Base-by-base conservation (phyloP, 2,888 invertebrate species). In the Mylabris sibirica region DNA sequence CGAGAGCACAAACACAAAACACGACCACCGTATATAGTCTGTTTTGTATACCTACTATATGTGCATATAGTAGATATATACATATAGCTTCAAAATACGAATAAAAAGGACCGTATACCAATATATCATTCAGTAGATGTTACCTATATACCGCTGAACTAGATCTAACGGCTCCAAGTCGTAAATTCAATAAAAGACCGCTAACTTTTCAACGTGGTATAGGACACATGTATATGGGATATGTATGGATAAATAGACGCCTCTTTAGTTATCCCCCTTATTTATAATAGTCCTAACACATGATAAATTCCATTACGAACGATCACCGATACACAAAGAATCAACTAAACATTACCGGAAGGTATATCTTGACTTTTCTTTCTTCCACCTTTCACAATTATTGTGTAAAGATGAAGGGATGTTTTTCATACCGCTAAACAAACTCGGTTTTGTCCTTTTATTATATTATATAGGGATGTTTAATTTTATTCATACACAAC, bases 231-330 rank as follows among this genome's bases (percentile, higher is more conserved):
- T n/a, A n/a, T n/a, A n/a, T n/a, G 24, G 8, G 11, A 20, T 53
- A 53, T 22, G 9, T 53, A 49, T 49, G 20, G 49, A 49, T 20
- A 22, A 35, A 64, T 65, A 60, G 57, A 20, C 59, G 68, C 69
- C 69, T 75, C 73, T 72, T 65, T 74, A 75, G 77, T 77, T 76
- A 74, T 76, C 73, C 57, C 64, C 35, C 66, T n/a, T 57, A 66
- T 49, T 59, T 59, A 63, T n/a, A 41, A 63, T 20, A 80, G 77
- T 78, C n/a, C 69, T 61, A 83, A 82, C 83, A 83, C 83, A 82
- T 83, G 83, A 84, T 83, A 83, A 83, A 83, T 83, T 81, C 80
- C 76, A 82, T 83, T 83, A 79, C 79, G 74, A 75, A 76, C 77
- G 76, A 70, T 75, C 80, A 76, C 65, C 76, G 78, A 81, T 74